Evolutionary conservation across 2,888 invertebrate genomes (phyloP), one percentile per base, ranked within the genome.

Genomic region (Pandemis heparana): DNA sequence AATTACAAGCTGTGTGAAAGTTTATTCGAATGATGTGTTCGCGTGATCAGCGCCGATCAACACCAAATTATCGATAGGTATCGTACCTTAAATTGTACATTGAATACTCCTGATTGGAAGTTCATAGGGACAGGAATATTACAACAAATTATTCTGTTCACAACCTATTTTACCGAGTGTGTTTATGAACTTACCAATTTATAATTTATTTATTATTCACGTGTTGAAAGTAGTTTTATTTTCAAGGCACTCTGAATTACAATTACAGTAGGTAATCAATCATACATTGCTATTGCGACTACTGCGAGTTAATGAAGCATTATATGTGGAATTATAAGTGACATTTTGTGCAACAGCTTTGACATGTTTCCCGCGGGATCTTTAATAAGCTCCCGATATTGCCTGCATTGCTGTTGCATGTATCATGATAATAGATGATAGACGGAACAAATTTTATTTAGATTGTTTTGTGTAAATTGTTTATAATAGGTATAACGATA

Each of bases 11-110:
- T 69, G 61, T 48, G 62, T 56, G 10, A 74, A 71, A 75, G 63
- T 60, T 12, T 82, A 81, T 77, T 82, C 75, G 74, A 81, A 80
- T 89, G 88, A 89, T 88, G 87, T 75, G 80, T 85, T 89, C 86
- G 89, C 89, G 89, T 90, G 89, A 84, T 78, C 76, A 65, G 75
- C 71, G 72, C 76, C 84, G 80, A 87, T 88, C 86, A 83, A 83
- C 81, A 83, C 81, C 80, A 82, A 83, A 82, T 83, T 87, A 84
- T 87, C 82, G 87, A 87, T 86, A 85, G 76, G 76, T 84, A 87
- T 87, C 86, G 83, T 76, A 81, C 78, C 77, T 82, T 81, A 83
- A 85, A 75, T 76, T 82, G 79, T 80, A 76, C 78, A 70, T 84
- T 82, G 79, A 79, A 76, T 79, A 72, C 75, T 76, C 77, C 71